phyloP scores from a whole-genome alignment of 2,797 vertebrate genomes.

The Heteromormyrus szaboi region DNA sequence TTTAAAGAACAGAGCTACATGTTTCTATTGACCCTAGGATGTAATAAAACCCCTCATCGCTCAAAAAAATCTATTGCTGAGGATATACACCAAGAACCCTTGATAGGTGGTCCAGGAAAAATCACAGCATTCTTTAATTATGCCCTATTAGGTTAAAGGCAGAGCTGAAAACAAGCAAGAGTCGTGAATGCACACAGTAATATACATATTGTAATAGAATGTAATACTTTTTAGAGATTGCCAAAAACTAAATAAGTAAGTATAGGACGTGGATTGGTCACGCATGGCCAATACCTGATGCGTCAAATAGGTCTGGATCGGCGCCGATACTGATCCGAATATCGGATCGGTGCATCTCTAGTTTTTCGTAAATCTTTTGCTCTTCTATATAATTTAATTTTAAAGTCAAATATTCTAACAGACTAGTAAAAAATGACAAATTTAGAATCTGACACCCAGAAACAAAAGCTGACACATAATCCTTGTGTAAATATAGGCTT shows the following conservation, averaged over 20 bases:
- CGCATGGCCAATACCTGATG: too few species aligned
- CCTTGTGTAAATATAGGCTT: background rate
- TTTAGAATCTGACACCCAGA: background rate
- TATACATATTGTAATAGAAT: background rate
- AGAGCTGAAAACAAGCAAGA: background rate
- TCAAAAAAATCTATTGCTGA: background rate
- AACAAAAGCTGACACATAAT: background rate
- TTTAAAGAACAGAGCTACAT: background rate
- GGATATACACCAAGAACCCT: background rate
- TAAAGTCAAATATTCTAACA: background rate
- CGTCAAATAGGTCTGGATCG: too few species aligned
- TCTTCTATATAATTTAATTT: background rate
- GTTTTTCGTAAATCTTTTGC: background rate
- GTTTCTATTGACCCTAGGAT: background rate
- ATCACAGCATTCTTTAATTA: background rate
- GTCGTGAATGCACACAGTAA: background rate
- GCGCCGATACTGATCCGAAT: too few species aligned
- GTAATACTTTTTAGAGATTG: background rate
- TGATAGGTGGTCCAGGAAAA: background rate
- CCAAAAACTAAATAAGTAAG: too few species aligned
- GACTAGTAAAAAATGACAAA: background rate
- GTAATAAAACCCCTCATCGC: background rate
- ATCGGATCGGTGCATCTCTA: too few species aligned
- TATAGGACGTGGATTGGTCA: too few species aligned
- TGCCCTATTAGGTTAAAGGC: background rate